Evolutionary conservation across 2,888 invertebrate species (phyloP).

Genomic region (Agonum fuliginosum): DNA sequence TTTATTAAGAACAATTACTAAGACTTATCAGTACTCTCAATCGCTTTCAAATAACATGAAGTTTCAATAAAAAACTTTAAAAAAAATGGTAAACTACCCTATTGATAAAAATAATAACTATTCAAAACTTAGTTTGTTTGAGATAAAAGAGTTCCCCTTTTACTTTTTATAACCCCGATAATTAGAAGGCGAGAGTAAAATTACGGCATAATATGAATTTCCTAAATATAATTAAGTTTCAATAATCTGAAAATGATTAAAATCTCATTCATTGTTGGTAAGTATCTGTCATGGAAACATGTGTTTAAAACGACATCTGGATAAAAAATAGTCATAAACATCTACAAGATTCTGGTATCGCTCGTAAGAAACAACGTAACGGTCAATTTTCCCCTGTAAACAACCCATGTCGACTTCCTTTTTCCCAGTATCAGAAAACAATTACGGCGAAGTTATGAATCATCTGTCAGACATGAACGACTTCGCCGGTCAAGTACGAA

Average conservation of each 20-base stretch:
- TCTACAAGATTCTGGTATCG: background rate
- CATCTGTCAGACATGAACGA: conserved; percentile 29
- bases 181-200: background rate
- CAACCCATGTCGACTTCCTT: conserved; percentile 35
- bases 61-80: too few relatives aligned
- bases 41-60: too few relatives aligned
- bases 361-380: conserved; percentile 1
- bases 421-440: conserved; percentile 42
- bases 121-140: too few relatives aligned
- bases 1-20: too few relatives aligned
- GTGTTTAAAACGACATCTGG: conserved; percentile 11
- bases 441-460: conserved; percentile 30
- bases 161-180: too few relatives aligned
- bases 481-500: background rate
- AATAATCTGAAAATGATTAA: conserved; percentile 3
- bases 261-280: conserved; percentile 14
- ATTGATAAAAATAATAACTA: too few relatives aligned
- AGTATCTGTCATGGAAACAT: conserved; percentile 26
- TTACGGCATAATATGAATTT: background rate
- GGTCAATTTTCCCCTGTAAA: conserved; percentile 22
- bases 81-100: too few relatives aligned
- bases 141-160: too few relatives aligned
- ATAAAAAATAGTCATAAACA: conserved; percentile 3
- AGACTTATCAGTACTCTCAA: too few relatives aligned
- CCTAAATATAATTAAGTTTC: conserved; percentile 4